Conservation (phyloP, 2,888 invertebrate species). For the Campoplex nolae region DNA sequence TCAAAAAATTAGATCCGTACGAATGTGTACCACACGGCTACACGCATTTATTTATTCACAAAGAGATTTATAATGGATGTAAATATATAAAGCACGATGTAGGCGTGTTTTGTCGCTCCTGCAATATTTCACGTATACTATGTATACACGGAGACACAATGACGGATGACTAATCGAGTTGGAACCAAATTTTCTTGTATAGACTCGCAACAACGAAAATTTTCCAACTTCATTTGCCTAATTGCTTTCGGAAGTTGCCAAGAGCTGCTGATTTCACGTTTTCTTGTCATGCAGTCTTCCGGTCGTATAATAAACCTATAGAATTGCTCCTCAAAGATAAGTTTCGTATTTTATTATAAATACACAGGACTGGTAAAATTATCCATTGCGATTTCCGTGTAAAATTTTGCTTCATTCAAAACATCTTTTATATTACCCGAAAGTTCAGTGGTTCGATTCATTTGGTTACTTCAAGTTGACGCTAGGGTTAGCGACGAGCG, state of each 20-base stretch:
- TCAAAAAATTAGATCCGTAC: conserved; percentile 1
- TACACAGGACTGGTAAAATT: neutral
- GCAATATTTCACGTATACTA: neutral
- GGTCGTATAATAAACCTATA: neutral
- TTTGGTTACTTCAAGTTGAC: no score
- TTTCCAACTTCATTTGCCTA: conserved; percentile 56
- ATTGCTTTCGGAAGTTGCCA: conserved; percentile 28
- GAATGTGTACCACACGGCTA: neutral
- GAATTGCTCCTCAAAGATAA: neutral
- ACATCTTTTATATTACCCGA: neutral
- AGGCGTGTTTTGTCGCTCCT: neutral
- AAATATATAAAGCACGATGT: neutral
- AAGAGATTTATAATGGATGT: neutral
- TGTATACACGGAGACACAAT: neutral
- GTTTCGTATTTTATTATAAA: neutral
- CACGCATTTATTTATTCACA: no score
- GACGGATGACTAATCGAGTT: conserved; percentile 50
- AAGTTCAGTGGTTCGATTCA: no score
- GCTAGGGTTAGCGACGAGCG: no score
- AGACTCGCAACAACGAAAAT: conserved; percentile 14
- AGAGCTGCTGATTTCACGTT: conserved; percentile 40
- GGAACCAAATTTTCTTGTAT: conserved; percentile 26
- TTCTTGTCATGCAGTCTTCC: conserved; percentile 29
- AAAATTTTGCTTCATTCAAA: neutral
- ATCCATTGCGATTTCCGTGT: neutral